Conservation (phyloP, 2,888 invertebrate species). For the Cantharis rustica region DNA sequence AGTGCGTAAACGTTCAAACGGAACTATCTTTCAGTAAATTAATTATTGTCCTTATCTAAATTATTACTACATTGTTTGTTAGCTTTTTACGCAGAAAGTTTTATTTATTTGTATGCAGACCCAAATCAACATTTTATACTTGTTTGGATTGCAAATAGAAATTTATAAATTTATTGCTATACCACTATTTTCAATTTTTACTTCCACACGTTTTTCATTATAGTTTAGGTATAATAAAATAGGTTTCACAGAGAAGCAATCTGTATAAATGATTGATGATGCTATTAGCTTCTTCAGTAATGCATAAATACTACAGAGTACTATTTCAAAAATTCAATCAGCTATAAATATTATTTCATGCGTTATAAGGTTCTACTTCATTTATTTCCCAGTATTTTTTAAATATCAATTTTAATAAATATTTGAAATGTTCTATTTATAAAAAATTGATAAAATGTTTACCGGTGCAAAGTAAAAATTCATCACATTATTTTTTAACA, state of each 20-base stretch:
- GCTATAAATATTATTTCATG: background rate
- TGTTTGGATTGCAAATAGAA: background rate
- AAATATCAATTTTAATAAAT: background rate
- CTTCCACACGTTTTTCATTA: background rate
- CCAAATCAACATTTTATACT: background rate
- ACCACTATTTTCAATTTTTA: background rate
- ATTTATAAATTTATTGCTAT: background rate
- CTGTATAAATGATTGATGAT: background rate
- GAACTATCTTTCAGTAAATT: background rate
- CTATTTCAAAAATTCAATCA: background rate
- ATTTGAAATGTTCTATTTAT: background rate
- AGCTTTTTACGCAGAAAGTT: background rate
- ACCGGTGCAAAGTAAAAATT: background rate
- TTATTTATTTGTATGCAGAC: background rate
- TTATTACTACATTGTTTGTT: background rate
- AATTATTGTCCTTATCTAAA: background rate
- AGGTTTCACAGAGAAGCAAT: background rate
- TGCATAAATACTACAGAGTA: background rate
- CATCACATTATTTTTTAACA: background rate
- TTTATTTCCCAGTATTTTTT: background rate
- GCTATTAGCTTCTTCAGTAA: background rate
- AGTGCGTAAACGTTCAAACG: background rate
- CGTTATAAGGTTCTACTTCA: background rate
- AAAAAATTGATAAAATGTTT: background rate
- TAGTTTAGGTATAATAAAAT: background rate